Percentiles rank a stretch among this genome's conserved stretches.
These are phyloP conservation scores for Ptychoptera albimana DNA, from an alignment of 2,888 invertebrate species.

Conservation along the genomic window DNA sequence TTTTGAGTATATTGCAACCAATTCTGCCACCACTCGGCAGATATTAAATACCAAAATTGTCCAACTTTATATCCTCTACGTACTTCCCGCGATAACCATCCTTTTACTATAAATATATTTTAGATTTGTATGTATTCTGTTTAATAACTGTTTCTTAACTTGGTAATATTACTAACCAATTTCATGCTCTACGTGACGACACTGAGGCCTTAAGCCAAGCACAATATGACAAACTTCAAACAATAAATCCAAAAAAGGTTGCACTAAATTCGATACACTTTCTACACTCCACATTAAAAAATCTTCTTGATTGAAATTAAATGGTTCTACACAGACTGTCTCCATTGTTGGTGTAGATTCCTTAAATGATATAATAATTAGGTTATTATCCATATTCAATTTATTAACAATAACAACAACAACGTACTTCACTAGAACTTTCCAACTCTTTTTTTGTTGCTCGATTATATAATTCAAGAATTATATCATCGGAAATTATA, in stretches of 20 bases:
- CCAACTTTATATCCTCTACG: constrained; percentile 59
- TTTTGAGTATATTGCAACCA: constrained; percentile 58
- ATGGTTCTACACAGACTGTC: constrained; percentile 11
- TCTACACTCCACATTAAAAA: constrained; percentile 78
- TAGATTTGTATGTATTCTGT: no score
- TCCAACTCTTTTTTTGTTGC: neutral
- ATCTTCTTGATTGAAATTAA: constrained; percentile 56
- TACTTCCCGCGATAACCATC: constrained; percentile 69
- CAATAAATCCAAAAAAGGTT: constrained; percentile 52
- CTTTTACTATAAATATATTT: constrained; percentile 37
- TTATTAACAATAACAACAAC: neutral
- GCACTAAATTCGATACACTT: constrained; percentile 45
- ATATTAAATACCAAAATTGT: constrained; percentile 80
- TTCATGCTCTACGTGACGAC: constrained; percentile 64
- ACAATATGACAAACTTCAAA: constrained; percentile 78
- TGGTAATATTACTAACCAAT: constrained; percentile 35
- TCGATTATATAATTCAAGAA: neutral
- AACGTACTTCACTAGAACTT: no score
- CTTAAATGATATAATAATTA: constrained; percentile 1
- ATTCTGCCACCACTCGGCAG: constrained; percentile 71
- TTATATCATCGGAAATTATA: constrained; percentile 20
- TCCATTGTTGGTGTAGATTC: constrained; percentile 11
- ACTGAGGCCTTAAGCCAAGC: constrained; percentile 65
- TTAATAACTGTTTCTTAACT: no score
- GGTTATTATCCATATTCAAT: neutral